Evolutionary conservation across 2,113 vertebrate genomes (phyloP), one percentile per base, ranked within the genome.

Genomic region (Triplophysa rosa): DNA sequence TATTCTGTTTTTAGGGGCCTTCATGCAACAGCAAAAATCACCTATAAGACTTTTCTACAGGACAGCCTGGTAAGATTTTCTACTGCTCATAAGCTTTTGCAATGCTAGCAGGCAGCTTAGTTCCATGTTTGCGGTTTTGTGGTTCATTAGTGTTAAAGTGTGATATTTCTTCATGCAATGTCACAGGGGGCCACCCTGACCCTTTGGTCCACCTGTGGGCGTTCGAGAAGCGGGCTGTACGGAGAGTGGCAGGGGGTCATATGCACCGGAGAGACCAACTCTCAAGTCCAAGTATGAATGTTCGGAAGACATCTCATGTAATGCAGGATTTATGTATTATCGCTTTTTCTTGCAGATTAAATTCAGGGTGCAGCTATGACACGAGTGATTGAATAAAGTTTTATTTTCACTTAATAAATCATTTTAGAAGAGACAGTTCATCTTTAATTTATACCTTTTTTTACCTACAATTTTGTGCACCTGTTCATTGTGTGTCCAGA

Each of bases 231-330:
- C 0, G 94, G 95, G 4, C 91, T 94, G 64, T 97, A 95, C 0
- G 95, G 95, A 11, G 97, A 98, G 87, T 98, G 97, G 97, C 96
- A 97, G 87, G 97, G 96, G 5, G 91, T 98, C 80, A 95, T 98
- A 87, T 98, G 97, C 87, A 94, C 95, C 0, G 96, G 96, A 77
- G 96, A 97, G 87, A 95, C 91, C 83, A 95, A 92, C 90, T 96
- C 96, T 0, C 95, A 95, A 89, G 96, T 97, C 74, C 97, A 98
- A 95, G 96, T 98, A 83, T 0, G 86, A 26, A 33, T 3, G 2
- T 11, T 21, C 12, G 12, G 6, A 47, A 45, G 37, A 63, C n/a
- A 29, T 47, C 0, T 74, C 14, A 47, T 29, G 19, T 62, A 0
- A 47, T 74, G n/a, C 37, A 45, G 56, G 71, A 23, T 47, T 56